These are phyloP conservation scores for Tridacna gigas DNA, from an alignment of 2,888 invertebrate genomes.

Conservation along the genomic window DNA sequence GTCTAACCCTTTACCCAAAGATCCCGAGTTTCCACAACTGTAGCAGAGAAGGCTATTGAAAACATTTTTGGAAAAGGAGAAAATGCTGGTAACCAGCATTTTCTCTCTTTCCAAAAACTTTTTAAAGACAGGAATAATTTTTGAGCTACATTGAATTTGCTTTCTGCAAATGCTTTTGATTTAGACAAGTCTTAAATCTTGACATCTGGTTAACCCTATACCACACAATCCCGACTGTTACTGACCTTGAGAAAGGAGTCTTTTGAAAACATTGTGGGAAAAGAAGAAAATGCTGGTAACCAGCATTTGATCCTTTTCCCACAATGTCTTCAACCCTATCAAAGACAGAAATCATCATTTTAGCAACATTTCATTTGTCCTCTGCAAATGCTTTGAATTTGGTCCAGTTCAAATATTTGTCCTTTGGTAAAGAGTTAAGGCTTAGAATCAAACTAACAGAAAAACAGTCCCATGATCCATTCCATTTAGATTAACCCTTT, in stretches of 20 bases:
- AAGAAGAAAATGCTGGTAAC: slow-evolving; percentile 3
- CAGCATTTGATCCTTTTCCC: neutral
- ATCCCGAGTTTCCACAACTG: too few species aligned
- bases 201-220: neutral
- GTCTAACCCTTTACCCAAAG: too few species aligned
- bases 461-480: too few species aligned
- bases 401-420: too few species aligned
- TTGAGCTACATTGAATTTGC: too few species aligned
- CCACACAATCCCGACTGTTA: neutral
- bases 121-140: too few species aligned
- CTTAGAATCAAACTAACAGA: too few species aligned
- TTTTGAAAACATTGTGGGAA: neutral
- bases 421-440: too few species aligned
- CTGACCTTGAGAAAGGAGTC: neutral
- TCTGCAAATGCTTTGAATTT: too few species aligned
- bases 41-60: neutral
- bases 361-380: too few species aligned
- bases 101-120: neutral
- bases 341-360: too few species aligned
- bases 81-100: neutral
- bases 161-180: neutral
- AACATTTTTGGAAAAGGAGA: slow-evolving; percentile 5
- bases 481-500: too few species aligned
- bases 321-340: neutral
- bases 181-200: neutral